Evolutionary conservation across 2,888 invertebrate species (phyloP).

Genomic region (Serripes groenlandicus): DNA sequence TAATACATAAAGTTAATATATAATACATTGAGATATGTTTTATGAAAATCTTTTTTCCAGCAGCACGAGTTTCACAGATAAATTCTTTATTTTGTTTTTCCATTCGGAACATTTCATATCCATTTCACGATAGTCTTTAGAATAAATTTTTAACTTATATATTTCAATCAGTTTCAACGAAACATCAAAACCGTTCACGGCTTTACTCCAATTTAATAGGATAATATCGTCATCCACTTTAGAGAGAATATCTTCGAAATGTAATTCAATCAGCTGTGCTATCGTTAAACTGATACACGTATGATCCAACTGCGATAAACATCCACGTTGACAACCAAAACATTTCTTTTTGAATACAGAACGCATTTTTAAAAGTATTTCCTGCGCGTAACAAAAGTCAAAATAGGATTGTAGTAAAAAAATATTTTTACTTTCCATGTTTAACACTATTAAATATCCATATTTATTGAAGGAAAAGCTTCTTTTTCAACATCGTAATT

Average conservation of each 20-base stretch:
- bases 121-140: constrained; percentile 37
- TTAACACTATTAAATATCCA: background rate
- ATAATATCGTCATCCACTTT: constrained; percentile 34
- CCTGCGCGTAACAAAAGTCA: constrained; percentile 47
- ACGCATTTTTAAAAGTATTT: constrained; percentile 28
- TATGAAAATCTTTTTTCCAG: constrained; percentile 22
- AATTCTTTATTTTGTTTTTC: constrained; percentile 36
- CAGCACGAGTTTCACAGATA: constrained; percentile 22
- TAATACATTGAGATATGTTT: background rate
- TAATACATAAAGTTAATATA: background rate
- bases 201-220: constrained; percentile 32
- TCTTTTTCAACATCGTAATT: background rate
- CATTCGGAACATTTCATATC: constrained; percentile 40
- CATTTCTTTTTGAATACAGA: constrained; percentile 39
- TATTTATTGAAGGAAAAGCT: background rate
- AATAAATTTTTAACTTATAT: constrained; percentile 39
- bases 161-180: constrained; percentile 6
- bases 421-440: constrained; percentile 36
- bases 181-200: constrained; percentile 24
- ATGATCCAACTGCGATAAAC: constrained; percentile 45
- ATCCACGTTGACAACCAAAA: constrained; percentile 31
- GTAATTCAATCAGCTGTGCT: constrained; percentile 33
- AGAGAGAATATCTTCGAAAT: constrained; percentile 46
- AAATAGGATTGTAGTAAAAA: constrained; percentile 47
- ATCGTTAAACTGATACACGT: constrained; percentile 29